Base-by-base conservation (phyloP, 2,888 invertebrate genomes). In the Brachynemurus nebulosus region DNA sequence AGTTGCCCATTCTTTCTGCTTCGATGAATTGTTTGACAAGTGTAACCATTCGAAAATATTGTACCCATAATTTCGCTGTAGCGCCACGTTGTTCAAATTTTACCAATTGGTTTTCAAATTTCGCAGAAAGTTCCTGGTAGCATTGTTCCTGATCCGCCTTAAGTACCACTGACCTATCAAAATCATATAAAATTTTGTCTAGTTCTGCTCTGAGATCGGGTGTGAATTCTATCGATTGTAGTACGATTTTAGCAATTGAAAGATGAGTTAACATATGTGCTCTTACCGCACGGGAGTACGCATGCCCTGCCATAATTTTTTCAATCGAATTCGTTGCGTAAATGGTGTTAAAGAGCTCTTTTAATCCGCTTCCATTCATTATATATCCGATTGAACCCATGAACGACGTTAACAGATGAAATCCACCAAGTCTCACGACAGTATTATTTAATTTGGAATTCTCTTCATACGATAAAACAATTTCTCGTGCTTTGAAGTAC, bases 41-140 rank as follows among this genome's bases (percentile, higher is more conserved):
- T 36, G 52, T 49, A 5, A 57, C 48, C 52, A 60, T 53, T 11
- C 49, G 42, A 40, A 56, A 58, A 46, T 54, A 53, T 25, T 53
- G 52, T 4, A 54, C 39, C 55, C 55, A 56, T 36, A 56, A 39
- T 45, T 50, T 50, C 7, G 54, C 51, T 30, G 54, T 57, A 19
- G 48, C 46, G 40, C 52, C 53, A 25, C 45, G 49, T 18, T 44
- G 37, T 48, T 52, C 52, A 4, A 50, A 19, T 35, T 37, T 37
- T 3, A 9, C 71, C 70, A 70, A 69, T 66, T 67, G 68, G 68
- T 70, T 68, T 67, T 69, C 67, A 65, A 66, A 70, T 67, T 61
- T 63, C 54, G 40, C 30, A 7, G 40, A 20, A 25, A 49, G 34
- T 40, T 50, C 38, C 34, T 37, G 23, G 18, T 40, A 45, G 18